Percentiles rank a stretch among this genome's conserved stretches.
Conservation (phyloP, 2,797 vertebrate genomes). For the Hoplostethus atlanticus region DNA sequence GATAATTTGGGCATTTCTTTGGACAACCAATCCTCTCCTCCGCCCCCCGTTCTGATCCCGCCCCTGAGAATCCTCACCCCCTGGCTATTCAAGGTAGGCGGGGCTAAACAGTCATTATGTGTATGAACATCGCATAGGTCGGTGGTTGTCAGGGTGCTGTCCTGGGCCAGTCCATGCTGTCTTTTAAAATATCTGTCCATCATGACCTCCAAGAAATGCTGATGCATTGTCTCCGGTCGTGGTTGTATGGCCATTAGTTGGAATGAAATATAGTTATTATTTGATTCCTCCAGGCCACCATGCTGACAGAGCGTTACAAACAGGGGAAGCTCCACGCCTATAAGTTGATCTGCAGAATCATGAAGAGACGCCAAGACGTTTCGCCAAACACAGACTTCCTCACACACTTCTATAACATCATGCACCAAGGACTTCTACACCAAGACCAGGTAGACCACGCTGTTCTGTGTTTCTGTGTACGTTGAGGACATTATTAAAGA, state of each 20-base stretch:
- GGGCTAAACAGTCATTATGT: background rate
- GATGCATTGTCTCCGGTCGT: too few species aligned
- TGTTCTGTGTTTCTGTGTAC: constrained; percentile 9
- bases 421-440: constrained; percentile 98
- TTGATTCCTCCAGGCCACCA: constrained; percentile 90
- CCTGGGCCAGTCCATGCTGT: too few species aligned
- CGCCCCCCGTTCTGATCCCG: constrained; percentile 95
- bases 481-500: too few species aligned
- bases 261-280: too few species aligned
- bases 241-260: too few species aligned
- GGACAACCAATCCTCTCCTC: constrained; percentile 96
- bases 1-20: constrained; percentile 98
- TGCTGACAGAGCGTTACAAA: constrained; percentile 97
- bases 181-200: too few species aligned
- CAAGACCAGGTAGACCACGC: constrained; percentile 91
- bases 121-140: background rate
- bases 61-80: constrained; percentile 98
- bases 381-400: constrained; percentile 98
- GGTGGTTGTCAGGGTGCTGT: background rate
- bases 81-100: constrained; percentile 95
- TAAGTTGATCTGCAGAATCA: constrained; percentile 98
- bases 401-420: constrained; percentile 99
- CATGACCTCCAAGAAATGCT: too few species aligned
- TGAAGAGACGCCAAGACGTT: constrained; percentile 98
- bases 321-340: constrained; percentile 99